Conservation (phyloP, 2,113 vertebrate genomes). For the Ceyx melanurus region DNA sequence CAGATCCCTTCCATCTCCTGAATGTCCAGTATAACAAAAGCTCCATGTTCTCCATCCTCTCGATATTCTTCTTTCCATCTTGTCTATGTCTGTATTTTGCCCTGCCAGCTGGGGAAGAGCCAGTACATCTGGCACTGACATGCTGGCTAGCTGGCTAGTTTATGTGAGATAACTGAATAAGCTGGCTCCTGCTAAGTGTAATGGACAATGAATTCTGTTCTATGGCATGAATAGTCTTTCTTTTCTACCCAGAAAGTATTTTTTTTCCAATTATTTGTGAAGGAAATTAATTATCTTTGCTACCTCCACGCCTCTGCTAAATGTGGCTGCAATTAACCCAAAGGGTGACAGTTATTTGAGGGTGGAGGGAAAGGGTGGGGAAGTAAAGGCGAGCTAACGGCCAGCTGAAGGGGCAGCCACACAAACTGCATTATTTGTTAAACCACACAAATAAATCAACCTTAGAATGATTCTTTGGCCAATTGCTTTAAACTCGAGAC, state of each 20-base stretch:
- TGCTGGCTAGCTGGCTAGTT: background rate
- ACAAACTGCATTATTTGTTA: background rate
- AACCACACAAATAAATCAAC: background rate
- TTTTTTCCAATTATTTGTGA: background rate
- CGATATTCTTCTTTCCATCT: background rate
- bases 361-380: background rate
- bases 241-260: background rate
- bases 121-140: conserved; percentile 1
- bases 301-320: background rate
- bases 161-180: background rate
- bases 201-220: background rate
- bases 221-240: background rate
- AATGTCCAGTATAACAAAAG: background rate
- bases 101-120: conserved; percentile 7
- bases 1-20: background rate
- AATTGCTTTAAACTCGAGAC: background rate
- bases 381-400: background rate
- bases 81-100: background rate
- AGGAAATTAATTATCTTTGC: background rate
- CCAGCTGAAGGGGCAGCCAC: background rate
- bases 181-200: background rate
- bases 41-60: background rate
- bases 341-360: background rate
- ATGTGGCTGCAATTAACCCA: background rate
- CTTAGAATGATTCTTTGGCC: background rate